phyloP scores from a whole-genome alignment of 2,888 invertebrate genomes.

The Formica aserva region DNA sequence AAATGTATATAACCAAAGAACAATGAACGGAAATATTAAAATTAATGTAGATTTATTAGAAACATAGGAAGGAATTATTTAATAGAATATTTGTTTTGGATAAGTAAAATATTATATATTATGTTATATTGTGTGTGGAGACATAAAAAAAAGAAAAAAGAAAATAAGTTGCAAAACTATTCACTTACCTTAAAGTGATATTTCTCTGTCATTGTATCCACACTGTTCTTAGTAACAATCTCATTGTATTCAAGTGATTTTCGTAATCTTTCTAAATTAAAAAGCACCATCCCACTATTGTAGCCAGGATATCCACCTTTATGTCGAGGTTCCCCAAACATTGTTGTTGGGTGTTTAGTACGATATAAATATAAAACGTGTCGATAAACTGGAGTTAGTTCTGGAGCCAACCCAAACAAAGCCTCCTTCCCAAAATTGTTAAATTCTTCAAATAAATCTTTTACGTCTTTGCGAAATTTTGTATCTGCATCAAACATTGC shows the following conservation, averaged over 20 bases:
- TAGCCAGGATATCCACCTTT: conserved; percentile 90
- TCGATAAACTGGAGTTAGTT: conserved; percentile 92
- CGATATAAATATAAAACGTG: conserved; percentile 91
- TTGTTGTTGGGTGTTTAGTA: conserved; percentile 88
- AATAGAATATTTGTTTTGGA: neutral
- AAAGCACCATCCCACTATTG: conserved; percentile 92
- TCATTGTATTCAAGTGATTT: conserved; percentile 88
- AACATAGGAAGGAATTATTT: neutral
- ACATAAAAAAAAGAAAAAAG: no score
- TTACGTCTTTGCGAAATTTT: conserved; percentile 90
- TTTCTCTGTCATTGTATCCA: conserved; percentile 87
- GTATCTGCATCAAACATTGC: conserved; percentile 93
- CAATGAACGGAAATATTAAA: neutral
- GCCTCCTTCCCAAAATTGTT: conserved; percentile 88
- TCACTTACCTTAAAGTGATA: conserved; percentile 87
- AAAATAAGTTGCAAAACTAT: neutral
- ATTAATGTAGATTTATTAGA: neutral
- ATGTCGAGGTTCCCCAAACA: conserved; percentile 87
- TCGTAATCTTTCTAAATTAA: conserved; percentile 90
- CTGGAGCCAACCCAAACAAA: conserved; percentile 91
- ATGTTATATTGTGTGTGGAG: neutral
- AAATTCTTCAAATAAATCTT: conserved; percentile 90
- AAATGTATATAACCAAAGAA: no score
- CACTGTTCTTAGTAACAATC: conserved; percentile 87
- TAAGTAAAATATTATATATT: neutral